Conservation (phyloP, 1,140 invertebrate genomes). For the Schlechtendalia chinensis region DNA sequence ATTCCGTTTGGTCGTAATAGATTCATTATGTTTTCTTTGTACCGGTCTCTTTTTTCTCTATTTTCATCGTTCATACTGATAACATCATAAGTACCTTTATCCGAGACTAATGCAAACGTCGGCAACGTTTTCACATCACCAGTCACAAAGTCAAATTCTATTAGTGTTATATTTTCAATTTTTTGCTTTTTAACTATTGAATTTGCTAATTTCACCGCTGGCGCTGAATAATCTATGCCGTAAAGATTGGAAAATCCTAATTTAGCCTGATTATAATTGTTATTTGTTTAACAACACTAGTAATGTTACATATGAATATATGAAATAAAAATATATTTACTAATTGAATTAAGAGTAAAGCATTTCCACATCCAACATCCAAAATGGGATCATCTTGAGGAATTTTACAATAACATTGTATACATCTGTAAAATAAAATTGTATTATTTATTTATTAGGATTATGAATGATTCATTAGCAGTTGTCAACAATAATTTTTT, state of each 20-base stretch:
- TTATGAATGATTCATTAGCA: too few relatives aligned
- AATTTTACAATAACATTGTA: conserved; percentile 20
- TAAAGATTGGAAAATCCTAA: conserved; percentile 44
- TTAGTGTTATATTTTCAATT: conserved; percentile 22
- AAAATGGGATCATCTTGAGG: conserved; percentile 18
- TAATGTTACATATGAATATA: neutral
- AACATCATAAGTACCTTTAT: conserved; percentile 44
- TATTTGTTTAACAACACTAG: conserved; percentile 1
- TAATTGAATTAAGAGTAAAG: conserved; percentile 31
- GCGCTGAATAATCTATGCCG: conserved; percentile 46
- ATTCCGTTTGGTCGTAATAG: conserved; percentile 21
- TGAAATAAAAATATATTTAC: conserved; percentile 27
- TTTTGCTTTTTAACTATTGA: conserved; percentile 32
- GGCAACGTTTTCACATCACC: conserved; percentile 14
- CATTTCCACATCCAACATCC: conserved; percentile 43
- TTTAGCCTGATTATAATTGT: conserved; percentile 34
- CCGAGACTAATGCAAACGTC: conserved; percentile 2
- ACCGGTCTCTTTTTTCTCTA: conserved; percentile 31
- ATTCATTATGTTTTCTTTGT: conserved; percentile 32
- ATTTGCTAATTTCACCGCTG: conserved; percentile 37
- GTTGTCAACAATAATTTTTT: too few relatives aligned
- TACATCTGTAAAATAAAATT: conserved; percentile 23
- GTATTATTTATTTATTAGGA: too few relatives aligned
- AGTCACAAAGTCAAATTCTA: conserved; percentile 31
- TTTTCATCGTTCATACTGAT: conserved; percentile 42